Conservation (phyloP, 2,113 vertebrate genomes). For the Psammodynastes pulverulentus region DNA sequence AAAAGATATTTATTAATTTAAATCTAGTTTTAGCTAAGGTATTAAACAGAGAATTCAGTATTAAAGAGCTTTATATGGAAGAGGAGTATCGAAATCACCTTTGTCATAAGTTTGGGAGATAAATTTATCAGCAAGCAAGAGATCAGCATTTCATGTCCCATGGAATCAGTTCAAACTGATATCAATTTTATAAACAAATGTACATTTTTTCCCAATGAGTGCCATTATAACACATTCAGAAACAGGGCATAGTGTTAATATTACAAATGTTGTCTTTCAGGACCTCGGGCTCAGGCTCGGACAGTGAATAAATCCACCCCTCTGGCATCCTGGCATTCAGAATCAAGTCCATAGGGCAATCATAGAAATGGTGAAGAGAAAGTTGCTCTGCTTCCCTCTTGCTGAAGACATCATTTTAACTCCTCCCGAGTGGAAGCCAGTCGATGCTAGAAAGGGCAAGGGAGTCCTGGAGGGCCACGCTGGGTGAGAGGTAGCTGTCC, state of each 20-base stretch:
- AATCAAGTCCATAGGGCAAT: background rate
- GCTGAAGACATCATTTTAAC: too few species aligned
- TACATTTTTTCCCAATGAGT: background rate
- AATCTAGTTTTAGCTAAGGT: background rate
- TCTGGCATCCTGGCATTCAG: background rate
- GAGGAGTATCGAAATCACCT: background rate
- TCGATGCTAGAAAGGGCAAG: too few species aligned
- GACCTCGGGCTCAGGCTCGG: background rate
- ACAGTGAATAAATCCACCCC: background rate
- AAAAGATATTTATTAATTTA: background rate
- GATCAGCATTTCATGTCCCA: background rate
- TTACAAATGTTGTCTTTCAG: background rate
- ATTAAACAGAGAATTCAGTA: background rate
- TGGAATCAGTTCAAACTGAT: background rate
- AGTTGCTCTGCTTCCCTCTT: too few species aligned
- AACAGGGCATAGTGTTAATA: background rate
- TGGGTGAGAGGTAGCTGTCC: too few species aligned
- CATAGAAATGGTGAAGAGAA: too few species aligned
- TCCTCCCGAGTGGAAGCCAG: too few species aligned
- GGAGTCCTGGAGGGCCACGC: too few species aligned
- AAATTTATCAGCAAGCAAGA: background rate
- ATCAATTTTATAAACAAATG: background rate
- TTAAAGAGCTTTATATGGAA: background rate
- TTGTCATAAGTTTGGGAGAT: background rate
- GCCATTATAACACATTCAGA: background rate